Evolutionary conservation across 2,888 invertebrate species (phyloP).

Genomic region (Sialis lutaria): DNA sequence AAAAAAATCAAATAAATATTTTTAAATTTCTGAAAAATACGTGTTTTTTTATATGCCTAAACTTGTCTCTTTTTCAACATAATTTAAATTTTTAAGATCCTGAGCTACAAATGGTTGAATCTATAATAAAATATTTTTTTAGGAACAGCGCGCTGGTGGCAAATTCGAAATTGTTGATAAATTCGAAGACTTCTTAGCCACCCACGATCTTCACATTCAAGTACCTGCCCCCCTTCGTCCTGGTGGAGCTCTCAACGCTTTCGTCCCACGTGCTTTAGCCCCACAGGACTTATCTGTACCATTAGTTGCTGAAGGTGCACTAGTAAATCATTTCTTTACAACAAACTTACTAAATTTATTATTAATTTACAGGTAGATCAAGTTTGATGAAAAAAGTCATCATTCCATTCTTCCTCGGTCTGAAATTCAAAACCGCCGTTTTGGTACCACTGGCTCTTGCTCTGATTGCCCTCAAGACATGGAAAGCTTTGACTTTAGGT

Average conservation of each 20-base stretch:
- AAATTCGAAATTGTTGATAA: constrained; percentile 46
- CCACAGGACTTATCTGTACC: constrained; percentile 54
- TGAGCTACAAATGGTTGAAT: no score
- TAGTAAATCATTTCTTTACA: background rate
- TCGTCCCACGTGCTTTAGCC: constrained; percentile 46
- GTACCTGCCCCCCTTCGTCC: constrained; percentile 45
- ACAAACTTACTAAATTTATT: background rate
- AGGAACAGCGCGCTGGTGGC: constrained; percentile 21
- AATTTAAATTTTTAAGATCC: no score
- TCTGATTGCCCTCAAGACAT: constrained; percentile 71
- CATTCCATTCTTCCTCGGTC: constrained; percentile 67
- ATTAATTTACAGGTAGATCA: constrained; percentile 40
- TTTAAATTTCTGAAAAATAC: no score
- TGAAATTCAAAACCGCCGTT: constrained; percentile 74
- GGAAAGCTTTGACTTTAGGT: constrained; percentile 77
- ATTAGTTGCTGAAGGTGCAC: constrained; percentile 33
- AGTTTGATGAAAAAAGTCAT: constrained; percentile 67
- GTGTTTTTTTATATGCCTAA: no score
- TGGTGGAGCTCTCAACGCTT: constrained; percentile 35
- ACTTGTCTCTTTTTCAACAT: no score
- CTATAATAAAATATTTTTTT: no score
- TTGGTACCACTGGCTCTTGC: constrained; percentile 66
- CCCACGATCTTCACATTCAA: constrained; percentile 57
- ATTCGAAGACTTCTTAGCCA: constrained; percentile 57
- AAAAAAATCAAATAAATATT: no score